Evolutionary conservation across 1,140 invertebrate genomes (phyloP).

Genomic region (Nixonia krombeini): DNA sequence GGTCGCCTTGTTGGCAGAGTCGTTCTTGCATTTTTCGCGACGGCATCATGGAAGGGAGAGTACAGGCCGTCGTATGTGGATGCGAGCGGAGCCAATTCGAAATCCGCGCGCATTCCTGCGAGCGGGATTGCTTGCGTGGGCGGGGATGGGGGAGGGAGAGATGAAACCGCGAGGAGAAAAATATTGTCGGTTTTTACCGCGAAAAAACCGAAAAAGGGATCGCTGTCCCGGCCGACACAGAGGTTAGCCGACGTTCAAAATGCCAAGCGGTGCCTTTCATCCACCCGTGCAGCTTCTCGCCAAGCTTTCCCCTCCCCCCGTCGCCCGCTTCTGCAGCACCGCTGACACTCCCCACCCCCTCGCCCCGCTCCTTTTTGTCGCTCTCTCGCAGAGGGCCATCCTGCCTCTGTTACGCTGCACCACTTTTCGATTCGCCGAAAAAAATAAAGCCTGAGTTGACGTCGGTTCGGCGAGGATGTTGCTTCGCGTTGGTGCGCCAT

Average conservation of each 20-base stretch:
- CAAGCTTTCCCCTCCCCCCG: conserved; percentile 12
- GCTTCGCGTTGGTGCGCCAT: too few species aligned
- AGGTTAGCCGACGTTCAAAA: conserved; percentile 64
- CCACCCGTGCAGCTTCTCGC: conserved; percentile 52
- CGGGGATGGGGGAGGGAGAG: conserved; percentile 43
- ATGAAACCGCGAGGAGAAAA: conserved; percentile 41
- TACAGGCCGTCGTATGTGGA: neutral
- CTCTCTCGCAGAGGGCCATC: neutral
- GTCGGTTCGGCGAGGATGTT: too few species aligned
- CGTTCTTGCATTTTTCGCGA: conserved; percentile 1
- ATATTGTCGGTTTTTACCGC: conserved; percentile 67
- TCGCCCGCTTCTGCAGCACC: conserved; percentile 11
- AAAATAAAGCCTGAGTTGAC: too few species aligned
- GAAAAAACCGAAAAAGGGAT: conserved; percentile 18
- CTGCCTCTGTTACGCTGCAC: neutral
- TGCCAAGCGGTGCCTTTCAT: conserved; percentile 70
- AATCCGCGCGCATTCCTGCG: neutral
- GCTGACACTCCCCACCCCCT: conserved; percentile 40
- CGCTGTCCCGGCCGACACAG: conserved; percentile 26
- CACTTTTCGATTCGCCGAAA: neutral
- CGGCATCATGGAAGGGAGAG: too few species aligned
- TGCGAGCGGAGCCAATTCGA: neutral
- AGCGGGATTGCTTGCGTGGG: conserved; percentile 6
- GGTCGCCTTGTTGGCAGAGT: neutral
- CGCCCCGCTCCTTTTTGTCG: conserved; percentile 9